Conservation (phyloP, 2,797 vertebrate genomes). For the Taeniopygia guttata region DNA sequence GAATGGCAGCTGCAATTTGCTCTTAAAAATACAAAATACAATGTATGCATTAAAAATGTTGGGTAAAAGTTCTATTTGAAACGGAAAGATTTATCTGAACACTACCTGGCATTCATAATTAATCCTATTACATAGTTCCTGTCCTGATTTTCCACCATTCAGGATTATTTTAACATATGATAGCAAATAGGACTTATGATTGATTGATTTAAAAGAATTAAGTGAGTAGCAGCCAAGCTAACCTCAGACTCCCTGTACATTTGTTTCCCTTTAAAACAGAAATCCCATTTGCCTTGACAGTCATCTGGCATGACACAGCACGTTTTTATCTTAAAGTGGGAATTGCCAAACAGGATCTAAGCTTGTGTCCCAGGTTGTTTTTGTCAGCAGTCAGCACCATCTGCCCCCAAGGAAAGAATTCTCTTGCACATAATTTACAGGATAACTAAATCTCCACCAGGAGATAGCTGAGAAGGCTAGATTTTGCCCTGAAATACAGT, state of each 20-base stretch:
- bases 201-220: neutral
- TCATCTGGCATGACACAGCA: neutral
- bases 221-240: neutral
- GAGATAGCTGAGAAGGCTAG: neutral
- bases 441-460: neutral
- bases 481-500: neutral
- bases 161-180: neutral
- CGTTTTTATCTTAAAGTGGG: neutral
- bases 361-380: neutral
- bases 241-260: accelerated
- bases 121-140: neutral
- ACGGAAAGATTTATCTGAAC: neutral
- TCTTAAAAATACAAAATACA: neutral
- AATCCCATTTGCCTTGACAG: neutral
- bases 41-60: neutral
- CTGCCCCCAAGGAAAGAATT: neutral
- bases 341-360: neutral
- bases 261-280: neutral
- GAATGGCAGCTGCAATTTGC: neutral
- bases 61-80: neutral
- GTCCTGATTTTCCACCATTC: neutral
- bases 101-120: neutral
- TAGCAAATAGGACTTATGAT: neutral
- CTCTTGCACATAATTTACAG: neutral
- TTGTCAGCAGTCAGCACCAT: neutral